These are phyloP conservation scores for Anagrus nilaparvatae DNA, from an alignment of 1,140 invertebrate genomes.

Conservation along the genomic window DNA sequence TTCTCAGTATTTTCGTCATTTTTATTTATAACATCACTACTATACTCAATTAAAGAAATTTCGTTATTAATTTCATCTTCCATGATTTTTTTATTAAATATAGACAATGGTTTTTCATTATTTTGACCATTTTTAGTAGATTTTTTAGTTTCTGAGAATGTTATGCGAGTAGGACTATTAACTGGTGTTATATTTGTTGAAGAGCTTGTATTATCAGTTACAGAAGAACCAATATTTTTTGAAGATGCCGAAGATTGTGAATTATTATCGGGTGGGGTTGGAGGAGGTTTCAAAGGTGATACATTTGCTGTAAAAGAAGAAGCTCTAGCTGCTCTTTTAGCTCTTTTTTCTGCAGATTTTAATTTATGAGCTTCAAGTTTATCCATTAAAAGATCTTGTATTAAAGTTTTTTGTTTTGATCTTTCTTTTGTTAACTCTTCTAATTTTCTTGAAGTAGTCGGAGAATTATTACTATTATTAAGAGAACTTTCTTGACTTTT, in stretches of 20 bases:
- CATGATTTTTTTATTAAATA: no score
- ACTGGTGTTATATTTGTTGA: conserved; percentile 19
- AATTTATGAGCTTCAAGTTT: conserved; percentile 61
- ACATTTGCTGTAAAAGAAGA: conserved; percentile 27
- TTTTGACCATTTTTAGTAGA: not conserved
- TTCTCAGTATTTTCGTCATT: conserved; percentile 4
- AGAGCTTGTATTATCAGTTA: not conserved
- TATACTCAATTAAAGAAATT: conserved; percentile 4
- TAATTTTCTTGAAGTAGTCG: conserved; percentile 45
- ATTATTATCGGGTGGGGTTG: not conserved
- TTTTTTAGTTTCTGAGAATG: conserved; percentile 28
- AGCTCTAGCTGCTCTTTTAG: conserved; percentile 35
- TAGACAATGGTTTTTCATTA: conserved; percentile 7
- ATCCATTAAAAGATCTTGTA: conserved; percentile 69
- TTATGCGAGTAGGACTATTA: conserved; percentile 24
- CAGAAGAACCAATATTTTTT: not conserved
- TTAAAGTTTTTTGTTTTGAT: conserved; percentile 57
- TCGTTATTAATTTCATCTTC: not conserved
- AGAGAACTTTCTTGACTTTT: conserved; percentile 27
- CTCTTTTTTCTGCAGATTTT: conserved; percentile 49
- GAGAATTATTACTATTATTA: conserved; percentile 35
- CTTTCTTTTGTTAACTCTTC: conserved; percentile 57
- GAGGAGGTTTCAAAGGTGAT: conserved; percentile 25
- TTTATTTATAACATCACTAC: not conserved
- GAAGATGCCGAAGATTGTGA: not conserved